Base-by-base conservation (phyloP, 2,113 vertebrate genomes). In the Vulpes ferrilata region DNA sequence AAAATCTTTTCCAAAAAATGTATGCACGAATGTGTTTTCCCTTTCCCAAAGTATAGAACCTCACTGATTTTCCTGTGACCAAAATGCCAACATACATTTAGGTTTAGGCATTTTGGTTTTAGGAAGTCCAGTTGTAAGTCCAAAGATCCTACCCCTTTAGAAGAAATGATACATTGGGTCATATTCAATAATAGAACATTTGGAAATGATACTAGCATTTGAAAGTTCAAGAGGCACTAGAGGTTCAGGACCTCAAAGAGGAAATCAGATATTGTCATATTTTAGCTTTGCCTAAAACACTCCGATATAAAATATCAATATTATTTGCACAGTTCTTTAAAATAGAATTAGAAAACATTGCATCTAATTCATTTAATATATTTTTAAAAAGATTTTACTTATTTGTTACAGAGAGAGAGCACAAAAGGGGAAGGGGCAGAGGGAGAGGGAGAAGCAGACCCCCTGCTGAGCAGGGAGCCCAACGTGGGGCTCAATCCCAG, bases 261-360 rank as follows among this genome's bases (percentile, higher is more conserved):
- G 67, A 95, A 90, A 95, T 90, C 43, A 90, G 55, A 73, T 83
- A 7, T 12, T 51, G 19, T 62, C 25, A 59, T 88, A 30, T 43
- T 97, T 95, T 48, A 86, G 64, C 32, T 65, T 87, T 94, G 80
- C 60, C 13, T 93, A 76, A 67, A 96, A 55, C 19, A 35, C 19
- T 74, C 62, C 84, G 38, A 64, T 79, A 38, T 69, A 80, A 95
- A 60, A 53, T 64, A 84, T 88, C 55, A 79, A 62, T 60, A 43
- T 84, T 95, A 62, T 81, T 73, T 80, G 11, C 10, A 67, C 30
- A 55, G 8, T 73, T 92, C 11, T 90, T 23, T 87, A 84, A 90
- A 82, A 85, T 86, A 19, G 11, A 73, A 30, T 82, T 53, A 38
- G 25, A 76, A 91, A 74, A 27, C 23, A 84, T 30, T 64, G 12